Evolutionary conservation across 2,113 vertebrate species (phyloP), one percentile per base, ranked within the genome.

Genomic region (Genyomyrus donnyi): DNA sequence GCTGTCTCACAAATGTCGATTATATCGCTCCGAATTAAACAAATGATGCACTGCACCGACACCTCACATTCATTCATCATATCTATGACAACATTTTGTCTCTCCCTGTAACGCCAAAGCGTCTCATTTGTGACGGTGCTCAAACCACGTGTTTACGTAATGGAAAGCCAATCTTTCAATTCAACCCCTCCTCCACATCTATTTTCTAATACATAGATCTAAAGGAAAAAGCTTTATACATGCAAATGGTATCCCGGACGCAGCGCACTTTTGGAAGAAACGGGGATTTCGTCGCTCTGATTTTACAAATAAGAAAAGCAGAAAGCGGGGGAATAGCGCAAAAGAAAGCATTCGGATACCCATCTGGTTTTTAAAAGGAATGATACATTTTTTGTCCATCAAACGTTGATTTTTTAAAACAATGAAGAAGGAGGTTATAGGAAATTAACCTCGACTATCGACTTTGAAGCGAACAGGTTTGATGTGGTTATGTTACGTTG

Each of bases 71-170:
- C 90, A 80, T 90, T 90, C 85, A 88, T 88, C 62, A 83, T 58
- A 80, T 80, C 87, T 21, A 46, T 83, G 89, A 83, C 88, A 77
- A 53, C n/a, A 77, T 53, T 77, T 53, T n/a, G 66, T 39, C 49
- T 53, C 85, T 35, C 50, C 31, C 89, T 11, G 91, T 88, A 92
- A 89, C 90, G 90, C 92, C 89, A 91, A 93, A 91, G 95, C 96
- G 94, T 95, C 95, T 93, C 93, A 92, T 95, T 95, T 95, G 95
- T 96, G 96, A 96, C 96, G 95, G 95, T 93, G 94, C 93, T 95
- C 94, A 96, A 96, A 95, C 95, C 97, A 98, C 97, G 97, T 98
- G 97, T 97, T 95, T 95, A 97, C 96, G 97, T 98, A 97, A 98
- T 94, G 96, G 96, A 95, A 96, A 95, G 95, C 93, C 96, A 97